Evolutionary conservation across 2,113 vertebrate species (phyloP).

Genomic region (Carassius gibelio): DNA sequence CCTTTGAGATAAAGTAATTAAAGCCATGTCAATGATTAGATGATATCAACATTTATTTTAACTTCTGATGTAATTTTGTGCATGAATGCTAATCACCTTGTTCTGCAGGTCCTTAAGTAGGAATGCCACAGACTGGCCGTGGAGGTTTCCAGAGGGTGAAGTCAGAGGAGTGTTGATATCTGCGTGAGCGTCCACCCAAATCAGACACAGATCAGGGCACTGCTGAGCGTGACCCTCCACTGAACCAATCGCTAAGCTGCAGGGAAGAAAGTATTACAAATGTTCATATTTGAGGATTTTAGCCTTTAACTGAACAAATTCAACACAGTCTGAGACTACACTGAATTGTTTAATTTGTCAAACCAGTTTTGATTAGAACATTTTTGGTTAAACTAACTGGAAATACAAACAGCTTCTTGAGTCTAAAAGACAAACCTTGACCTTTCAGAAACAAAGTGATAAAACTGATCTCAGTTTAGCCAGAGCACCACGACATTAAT

Average conservation of each 20-base stretch:
- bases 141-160: conserved; percentile 90
- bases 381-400: neutral
- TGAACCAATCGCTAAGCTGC: conserved; percentile 90
- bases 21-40: neutral
- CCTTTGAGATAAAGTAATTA: neutral
- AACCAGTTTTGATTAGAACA: neutral
- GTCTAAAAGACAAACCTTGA: neutral
- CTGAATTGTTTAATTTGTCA: neutral
- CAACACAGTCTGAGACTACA: neutral
- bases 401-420: neutral
- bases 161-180: conserved; percentile 94
- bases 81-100: conserved; percentile 78
- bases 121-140: conserved; percentile 93
- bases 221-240: conserved; percentile 87
- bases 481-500: neutral
- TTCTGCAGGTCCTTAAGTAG: conserved; percentile 91
- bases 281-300: neutral
- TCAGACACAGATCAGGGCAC: conserved; percentile 87
- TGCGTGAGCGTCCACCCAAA: conserved; percentile 97
- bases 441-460: neutral
- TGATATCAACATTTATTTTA: neutral
- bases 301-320: neutral
- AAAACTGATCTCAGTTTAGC: neutral
- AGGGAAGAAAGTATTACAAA: neutral
- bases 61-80: neutral